Conservation (phyloP, 2,797 vertebrate species). For the Tapera naevia region DNA sequence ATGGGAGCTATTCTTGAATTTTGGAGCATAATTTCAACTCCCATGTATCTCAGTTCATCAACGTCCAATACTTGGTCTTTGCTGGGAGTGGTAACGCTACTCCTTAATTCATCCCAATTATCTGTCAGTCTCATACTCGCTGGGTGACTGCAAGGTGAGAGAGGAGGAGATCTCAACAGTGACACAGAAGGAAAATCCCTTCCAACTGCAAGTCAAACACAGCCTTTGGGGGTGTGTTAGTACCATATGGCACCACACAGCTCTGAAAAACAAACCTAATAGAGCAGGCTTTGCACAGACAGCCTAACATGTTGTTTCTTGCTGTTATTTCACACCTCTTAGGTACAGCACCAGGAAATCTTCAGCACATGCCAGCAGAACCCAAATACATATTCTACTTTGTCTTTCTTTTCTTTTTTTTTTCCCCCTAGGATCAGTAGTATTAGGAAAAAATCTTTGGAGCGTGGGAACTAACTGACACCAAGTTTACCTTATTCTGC, state of each 20-base stretch:
- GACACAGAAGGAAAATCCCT: not conserved
- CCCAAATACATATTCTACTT: not conserved
- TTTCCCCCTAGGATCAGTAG: not conserved
- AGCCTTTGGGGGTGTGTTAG: not conserved
- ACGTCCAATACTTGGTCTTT: not conserved
- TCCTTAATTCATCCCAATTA: not conserved
- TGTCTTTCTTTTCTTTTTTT: not conserved
- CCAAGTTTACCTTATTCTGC: not conserved
- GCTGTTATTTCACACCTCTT: not conserved
- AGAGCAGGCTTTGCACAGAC: not conserved
- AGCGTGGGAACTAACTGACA: not conserved
- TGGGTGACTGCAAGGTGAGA: not conserved
- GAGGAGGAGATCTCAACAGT: not conserved
- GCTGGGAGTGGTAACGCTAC: accelerated
- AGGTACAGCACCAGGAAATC: not conserved
- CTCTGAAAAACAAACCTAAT: not conserved
- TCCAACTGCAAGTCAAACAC: not conserved
- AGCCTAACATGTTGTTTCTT: not conserved
- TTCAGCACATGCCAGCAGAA: not conserved
- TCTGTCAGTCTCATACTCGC: accelerated
- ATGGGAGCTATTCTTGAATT: not conserved
- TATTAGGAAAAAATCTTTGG: not conserved
- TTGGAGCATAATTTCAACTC: not conserved
- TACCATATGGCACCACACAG: not conserved
- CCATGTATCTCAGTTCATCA: not conserved